Percentiles rank a stretch among this genome's conserved stretches.
Evolutionary conservation across 2,797 vertebrate species (phyloP).

Genomic region (Melanotaenia nigrans): DNA sequence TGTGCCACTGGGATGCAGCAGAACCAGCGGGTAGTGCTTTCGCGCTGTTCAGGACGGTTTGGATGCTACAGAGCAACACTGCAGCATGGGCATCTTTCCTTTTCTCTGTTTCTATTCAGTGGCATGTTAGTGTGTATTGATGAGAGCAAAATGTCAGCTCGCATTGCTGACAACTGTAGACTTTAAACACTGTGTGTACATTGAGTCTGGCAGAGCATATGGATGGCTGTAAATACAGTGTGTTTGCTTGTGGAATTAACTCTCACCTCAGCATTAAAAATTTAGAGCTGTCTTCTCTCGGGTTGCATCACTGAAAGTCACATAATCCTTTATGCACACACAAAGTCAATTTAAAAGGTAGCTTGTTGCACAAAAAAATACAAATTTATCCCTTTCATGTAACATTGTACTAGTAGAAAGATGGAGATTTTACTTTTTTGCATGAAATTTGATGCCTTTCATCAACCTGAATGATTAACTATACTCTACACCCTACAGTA

Average conservation of each 20-base stretch:
- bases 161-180: constrained; percentile 15
- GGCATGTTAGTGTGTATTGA: constrained; percentile 46
- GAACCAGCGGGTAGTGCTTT: constrained; percentile 47
- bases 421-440: background rate
- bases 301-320: constrained; percentile 9
- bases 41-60: constrained; percentile 66
- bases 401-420: background rate
- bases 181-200: constrained; percentile 11
- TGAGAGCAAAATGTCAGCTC: constrained; percentile 40
- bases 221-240: constrained; percentile 17
- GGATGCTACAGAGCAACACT: constrained; percentile 62
- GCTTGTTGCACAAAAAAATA: too few relatives aligned
- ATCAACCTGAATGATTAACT: background rate
- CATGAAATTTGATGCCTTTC: background rate
- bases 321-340: background rate
- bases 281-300: constrained; percentile 34
- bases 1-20: constrained; percentile 35
- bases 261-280: constrained; percentile 59
- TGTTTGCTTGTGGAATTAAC: constrained; percentile 53
- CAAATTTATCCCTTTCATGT: background rate
- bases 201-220: constrained; percentile 10
- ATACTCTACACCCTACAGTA: background rate
- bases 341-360: too few relatives aligned
- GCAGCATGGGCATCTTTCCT: constrained; percentile 64
- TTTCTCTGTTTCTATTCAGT: constrained; percentile 9